Evolutionary conservation across 2,113 vertebrate genomes (phyloP), one percentile per base, ranked within the genome.

Genomic region (Cacatua alba): DNA sequence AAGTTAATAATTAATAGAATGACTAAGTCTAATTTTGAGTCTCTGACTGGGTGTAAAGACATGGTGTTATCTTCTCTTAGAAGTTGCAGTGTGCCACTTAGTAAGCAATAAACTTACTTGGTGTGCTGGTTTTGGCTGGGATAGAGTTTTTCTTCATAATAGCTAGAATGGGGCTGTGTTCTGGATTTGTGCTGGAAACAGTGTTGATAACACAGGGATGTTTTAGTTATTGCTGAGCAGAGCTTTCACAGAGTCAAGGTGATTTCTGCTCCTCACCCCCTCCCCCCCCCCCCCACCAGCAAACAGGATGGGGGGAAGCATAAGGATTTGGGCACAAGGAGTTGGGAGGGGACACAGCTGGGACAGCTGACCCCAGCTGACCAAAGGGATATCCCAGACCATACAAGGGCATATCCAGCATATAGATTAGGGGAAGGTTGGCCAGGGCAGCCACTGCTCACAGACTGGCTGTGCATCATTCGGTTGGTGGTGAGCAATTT

Each of bases 351-450:
- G 24, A 53, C 62, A 5, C 5, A 16, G 16, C 43, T 12, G 8
- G 31, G 57, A 51, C 33, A 65, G 35, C n/a, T 72, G 59, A 35
- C 13, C 49, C 43, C 37, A 31, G 0, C 26, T 51, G 35, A 10
- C 8, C 33, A 5, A 8, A 17, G 51, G 39, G 39, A 25, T 20
- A 37, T 53, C 7, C 25, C 39, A 37, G 18, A 5, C 4, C 15
- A 4, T 6, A 1, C 4, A 46, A 25, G 7, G 7, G 39, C n/a
- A 5, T 6, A 15, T 4, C 52, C 39, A 33, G 60, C 4, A 9
- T 20, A 25, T 2, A 11, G 39, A 8, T 8, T 31, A 8, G 26
- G 19, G 26, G 9, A 37, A 24, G 26, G 15, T 13, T 76, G 72
- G 17, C 14, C 41, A 10, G 7, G 17, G 23, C 39, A 43, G 52